Evolutionary conservation across 2,888 invertebrate species (phyloP), one percentile per base, ranked within the genome.

Genomic region (Chymomyza fuscimana): DNA sequence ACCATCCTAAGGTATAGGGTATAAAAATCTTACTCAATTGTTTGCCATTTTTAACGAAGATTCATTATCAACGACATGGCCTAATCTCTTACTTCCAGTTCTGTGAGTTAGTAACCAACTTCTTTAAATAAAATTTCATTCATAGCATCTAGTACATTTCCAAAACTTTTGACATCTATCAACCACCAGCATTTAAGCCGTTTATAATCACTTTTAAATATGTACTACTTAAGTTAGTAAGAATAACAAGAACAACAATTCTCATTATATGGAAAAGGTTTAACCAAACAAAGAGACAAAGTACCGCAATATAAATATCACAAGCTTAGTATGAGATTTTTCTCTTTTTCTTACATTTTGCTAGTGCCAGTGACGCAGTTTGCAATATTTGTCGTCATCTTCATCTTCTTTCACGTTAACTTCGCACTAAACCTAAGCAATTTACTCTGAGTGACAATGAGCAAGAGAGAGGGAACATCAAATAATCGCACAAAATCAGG

Each of bases 401-500:
- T 15, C 22, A 40, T 16, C n/a, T 64, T 64, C 32, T 64, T 64
- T 56, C 40, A 32, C 32, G 51, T 63, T 52, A 52, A 56, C 4
- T 29, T 51, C 40, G 4, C 5, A 52, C 16, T 54, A 40, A 19
- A 7, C 19, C 46, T 15, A 50, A 51, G 7, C 64, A 65, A 65
- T 58, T 58, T 65, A 65, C 19, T 25, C 54, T 59, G 66, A 66
- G 69, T 72, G 72, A 69, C 72, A 76, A 67, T 64, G 32, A 9
- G 32, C 32, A 46, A n/a, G 59, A 60, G 40, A 7, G n/a, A 61
- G 29, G 25, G 9, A 10, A 19, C 10, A 29, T 19, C 5, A 25
- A 25, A 56, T 6, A 16, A 56, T 16, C 56, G 16, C 7, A 56
- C 5, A 65, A 65, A 85, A 70, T 87, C 86, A 81, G 86, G 15